A percentile compares a stretch with the other conserved stretches of the same genome.
phyloP scores from a whole-genome alignment of 2,888 invertebrate species.

The Amiota minor region DNA sequence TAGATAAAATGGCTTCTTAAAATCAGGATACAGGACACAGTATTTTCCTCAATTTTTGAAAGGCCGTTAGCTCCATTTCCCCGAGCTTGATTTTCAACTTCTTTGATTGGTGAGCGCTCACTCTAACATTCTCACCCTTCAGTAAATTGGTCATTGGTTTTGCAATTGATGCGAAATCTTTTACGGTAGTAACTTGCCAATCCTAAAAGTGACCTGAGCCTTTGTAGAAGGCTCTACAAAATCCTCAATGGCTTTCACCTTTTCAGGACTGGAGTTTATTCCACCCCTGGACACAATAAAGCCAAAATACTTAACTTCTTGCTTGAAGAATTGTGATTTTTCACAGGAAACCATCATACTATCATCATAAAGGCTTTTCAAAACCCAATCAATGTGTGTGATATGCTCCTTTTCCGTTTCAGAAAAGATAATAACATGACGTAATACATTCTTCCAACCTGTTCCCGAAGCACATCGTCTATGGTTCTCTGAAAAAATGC shows the following conservation, averaged over 20 bases:
- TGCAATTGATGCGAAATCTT: not conserved
- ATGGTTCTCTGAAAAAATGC: slow-evolving; percentile 7
- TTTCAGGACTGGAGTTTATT: not conserved
- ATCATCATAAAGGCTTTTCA: slow-evolving; percentile 8
- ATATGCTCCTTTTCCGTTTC: slow-evolving; percentile 16
- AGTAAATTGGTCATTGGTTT: no score
- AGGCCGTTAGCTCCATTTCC: slow-evolving; percentile 19
- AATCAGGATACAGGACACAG: no score
- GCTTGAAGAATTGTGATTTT: no score
- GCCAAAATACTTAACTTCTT: no score
- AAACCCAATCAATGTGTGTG: not conserved
- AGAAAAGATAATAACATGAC: not conserved
- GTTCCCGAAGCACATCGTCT: slow-evolving; percentile 14
- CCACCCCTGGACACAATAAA: slow-evolving; percentile 18
- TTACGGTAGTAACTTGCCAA: not conserved
- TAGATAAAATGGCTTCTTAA: no score
- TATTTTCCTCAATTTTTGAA: slow-evolving; percentile 26
- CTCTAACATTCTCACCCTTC: no score
- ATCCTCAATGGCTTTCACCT: not conserved
- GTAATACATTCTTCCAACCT: no score
- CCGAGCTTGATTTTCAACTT: slow-evolving; percentile 21
- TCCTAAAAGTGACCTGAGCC: not conserved
- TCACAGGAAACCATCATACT: slow-evolving; percentile 20
- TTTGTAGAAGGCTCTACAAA: not conserved
- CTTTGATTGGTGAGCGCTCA: slow-evolving; percentile 12